A percentile compares a stretch with the other conserved stretches of the same genome.
phyloP scores from a whole-genome alignment of 1,140 invertebrate genomes.

The Procambarus virginalis region DNA sequence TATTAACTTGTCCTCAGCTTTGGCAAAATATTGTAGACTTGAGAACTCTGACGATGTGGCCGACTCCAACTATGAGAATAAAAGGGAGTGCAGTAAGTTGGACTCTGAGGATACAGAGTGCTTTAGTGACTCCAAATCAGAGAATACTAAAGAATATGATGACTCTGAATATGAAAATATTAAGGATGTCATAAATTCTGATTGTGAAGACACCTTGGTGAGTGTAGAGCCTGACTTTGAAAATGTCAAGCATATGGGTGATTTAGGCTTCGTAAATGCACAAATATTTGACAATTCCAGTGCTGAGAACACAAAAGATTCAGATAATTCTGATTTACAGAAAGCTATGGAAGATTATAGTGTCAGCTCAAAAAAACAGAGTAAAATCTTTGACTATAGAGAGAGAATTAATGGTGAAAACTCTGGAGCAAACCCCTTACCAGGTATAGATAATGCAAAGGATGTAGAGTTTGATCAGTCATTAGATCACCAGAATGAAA shows the following conservation, averaged over 20 bases:
- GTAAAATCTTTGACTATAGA: not conserved
- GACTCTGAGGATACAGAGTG: not conserved
- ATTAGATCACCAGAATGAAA: not conserved
- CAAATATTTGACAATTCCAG: not conserved
- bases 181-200: not conserved
- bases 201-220: not conserved
- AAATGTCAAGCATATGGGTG: not conserved
- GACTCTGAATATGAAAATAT: not conserved
- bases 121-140: not conserved
- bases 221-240: not conserved
- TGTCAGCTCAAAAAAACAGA: not conserved
- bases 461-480: not conserved
- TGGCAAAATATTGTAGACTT: constrained; percentile 18
- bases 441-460: not conserved
- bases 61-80: constrained; percentile 15
- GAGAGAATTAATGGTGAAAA: not conserved
- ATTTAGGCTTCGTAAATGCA: not conserved
- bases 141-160: not conserved
- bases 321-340: not conserved
- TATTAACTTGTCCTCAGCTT: not conserved
- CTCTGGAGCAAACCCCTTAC: not conserved
- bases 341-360: not conserved
- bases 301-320: not conserved
- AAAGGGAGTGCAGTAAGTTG: not conserved
- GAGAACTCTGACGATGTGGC: not conserved